Evolutionary conservation across 1,140 invertebrate genomes (phyloP).

Genomic region (Dendrolimus kikuchii): DNA sequence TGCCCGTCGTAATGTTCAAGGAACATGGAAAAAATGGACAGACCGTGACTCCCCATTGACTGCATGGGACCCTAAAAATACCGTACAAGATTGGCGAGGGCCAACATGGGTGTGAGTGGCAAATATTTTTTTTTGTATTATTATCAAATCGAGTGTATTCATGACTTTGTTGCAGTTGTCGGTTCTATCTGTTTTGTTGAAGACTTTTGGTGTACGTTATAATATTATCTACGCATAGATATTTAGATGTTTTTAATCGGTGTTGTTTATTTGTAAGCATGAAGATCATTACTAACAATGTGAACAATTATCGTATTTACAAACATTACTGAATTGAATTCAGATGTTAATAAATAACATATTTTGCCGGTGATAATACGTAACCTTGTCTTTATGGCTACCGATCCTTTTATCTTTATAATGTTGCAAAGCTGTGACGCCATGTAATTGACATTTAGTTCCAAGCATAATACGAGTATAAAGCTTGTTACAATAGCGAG

Average conservation of each 20-base stretch:
- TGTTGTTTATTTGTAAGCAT: background rate
- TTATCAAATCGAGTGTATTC: too few relatives aligned
- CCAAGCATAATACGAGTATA: slow-evolving; percentile 24
- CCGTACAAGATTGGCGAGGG: too few relatives aligned
- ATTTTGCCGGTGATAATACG: slow-evolving; percentile 23
- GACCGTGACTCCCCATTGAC: too few relatives aligned
- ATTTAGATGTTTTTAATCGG: slow-evolving; percentile 6
- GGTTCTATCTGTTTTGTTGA: slow-evolving; percentile 24
- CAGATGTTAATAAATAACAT: slow-evolving; percentile 13
- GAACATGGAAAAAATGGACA: too few relatives aligned
- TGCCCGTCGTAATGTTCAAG: too few relatives aligned
- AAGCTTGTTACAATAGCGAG: slow-evolving; percentile 31
- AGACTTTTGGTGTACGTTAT: slow-evolving; percentile 23
- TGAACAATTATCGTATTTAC: slow-evolving; percentile 29
- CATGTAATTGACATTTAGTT: slow-evolving; percentile 41
- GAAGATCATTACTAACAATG: slow-evolving; percentile 26
- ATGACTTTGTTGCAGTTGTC: too few relatives aligned
- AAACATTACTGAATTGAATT: slow-evolving; percentile 16
- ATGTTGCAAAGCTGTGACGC: slow-evolving; percentile 30
- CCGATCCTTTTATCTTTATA: slow-evolving; percentile 39
- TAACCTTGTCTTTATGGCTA: slow-evolving; percentile 24
- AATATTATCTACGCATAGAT: slow-evolving; percentile 17
- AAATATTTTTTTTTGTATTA: too few relatives aligned
- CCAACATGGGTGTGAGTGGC: too few relatives aligned
- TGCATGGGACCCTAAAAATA: too few relatives aligned